Conservation (phyloP, 2,797 vertebrate species). For the Hippocampus kuda region DNA sequence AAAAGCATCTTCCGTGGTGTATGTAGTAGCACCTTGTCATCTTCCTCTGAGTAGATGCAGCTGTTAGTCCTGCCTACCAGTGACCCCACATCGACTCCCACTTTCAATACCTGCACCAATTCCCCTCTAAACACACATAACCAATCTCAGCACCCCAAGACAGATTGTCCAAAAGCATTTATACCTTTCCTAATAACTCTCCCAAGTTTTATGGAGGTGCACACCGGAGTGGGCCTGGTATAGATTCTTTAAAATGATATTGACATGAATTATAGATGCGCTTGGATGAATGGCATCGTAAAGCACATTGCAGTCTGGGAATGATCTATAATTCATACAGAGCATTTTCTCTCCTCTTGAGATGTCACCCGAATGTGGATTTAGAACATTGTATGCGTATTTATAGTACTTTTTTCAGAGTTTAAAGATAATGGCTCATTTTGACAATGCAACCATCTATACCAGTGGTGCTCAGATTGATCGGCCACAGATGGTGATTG, state of each 20-base stretch:
- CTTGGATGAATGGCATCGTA: neutral
- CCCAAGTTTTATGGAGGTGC: neutral
- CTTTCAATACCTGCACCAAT: too few species aligned
- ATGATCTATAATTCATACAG: constrained; percentile 1
- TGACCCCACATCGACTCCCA: too few species aligned
- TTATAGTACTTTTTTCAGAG: neutral
- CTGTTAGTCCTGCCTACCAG: neutral
- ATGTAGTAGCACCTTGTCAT: too few species aligned
- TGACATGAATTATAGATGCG: constrained; percentile 6
- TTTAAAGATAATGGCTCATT: neutral
- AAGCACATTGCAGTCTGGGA: constrained; percentile 2
- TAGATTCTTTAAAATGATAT: neutral
- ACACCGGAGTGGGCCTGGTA: neutral
- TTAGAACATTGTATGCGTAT: neutral
- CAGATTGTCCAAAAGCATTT: neutral
- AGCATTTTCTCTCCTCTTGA: neutral
- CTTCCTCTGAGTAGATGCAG: neutral
- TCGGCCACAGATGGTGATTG: too few species aligned
- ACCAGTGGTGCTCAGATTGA: too few species aligned
- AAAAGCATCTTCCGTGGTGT: too few species aligned
- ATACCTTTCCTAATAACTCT: neutral
- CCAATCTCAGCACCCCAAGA: neutral
- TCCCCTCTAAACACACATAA: too few species aligned
- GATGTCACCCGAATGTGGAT: neutral
- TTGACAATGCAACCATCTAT: neutral